These are phyloP conservation scores for Harlomillsia oculata DNA, from an alignment of 1,140 invertebrate genomes.

Conservation along the genomic window DNA sequence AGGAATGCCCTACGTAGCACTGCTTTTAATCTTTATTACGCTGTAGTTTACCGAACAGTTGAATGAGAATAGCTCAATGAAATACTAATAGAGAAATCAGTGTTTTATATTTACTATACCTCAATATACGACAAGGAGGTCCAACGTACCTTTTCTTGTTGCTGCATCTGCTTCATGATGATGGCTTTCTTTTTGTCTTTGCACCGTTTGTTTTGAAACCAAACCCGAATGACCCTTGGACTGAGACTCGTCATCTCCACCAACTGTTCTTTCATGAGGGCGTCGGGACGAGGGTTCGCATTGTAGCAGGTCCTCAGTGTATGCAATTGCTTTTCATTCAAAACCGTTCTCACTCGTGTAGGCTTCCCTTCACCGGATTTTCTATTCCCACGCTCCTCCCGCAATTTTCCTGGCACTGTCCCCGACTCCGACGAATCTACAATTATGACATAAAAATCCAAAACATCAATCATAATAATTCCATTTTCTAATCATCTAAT, in stretches of 20 bases:
- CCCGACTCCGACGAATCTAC: slow-evolving; percentile 35
- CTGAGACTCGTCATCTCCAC: slow-evolving; percentile 97
- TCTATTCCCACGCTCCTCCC: slow-evolving; percentile 49
- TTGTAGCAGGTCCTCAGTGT: slow-evolving; percentile 87
- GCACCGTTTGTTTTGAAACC: slow-evolving; percentile 99
- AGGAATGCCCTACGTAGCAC: too few species aligned
- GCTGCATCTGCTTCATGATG: slow-evolving; percentile 92
- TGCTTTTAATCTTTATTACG: too few species aligned
- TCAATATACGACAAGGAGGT: too few species aligned
- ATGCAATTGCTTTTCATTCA: slow-evolving; percentile 97
- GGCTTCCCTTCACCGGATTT: slow-evolving; percentile 73
- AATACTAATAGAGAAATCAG: too few species aligned
- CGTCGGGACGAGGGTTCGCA: slow-evolving; percentile 94
- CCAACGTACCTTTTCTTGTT: slow-evolving; percentile 87
- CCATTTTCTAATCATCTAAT: background rate
- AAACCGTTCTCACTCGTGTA: slow-evolving; percentile 89
- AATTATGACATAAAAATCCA: slow-evolving; percentile 10
- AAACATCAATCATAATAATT: background rate
- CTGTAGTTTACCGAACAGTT: too few species aligned
- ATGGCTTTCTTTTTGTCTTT: slow-evolving; percentile 98
- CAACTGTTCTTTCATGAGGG: slow-evolving; percentile 97
- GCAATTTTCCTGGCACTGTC: slow-evolving; percentile 37
- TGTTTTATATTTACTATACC: background rate
- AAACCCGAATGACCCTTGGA: slow-evolving; percentile 90
- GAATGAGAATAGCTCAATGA: too few species aligned